Conservation (phyloP, 2,797 vertebrate species). For the Tympanoctomys barrerae region DNA sequence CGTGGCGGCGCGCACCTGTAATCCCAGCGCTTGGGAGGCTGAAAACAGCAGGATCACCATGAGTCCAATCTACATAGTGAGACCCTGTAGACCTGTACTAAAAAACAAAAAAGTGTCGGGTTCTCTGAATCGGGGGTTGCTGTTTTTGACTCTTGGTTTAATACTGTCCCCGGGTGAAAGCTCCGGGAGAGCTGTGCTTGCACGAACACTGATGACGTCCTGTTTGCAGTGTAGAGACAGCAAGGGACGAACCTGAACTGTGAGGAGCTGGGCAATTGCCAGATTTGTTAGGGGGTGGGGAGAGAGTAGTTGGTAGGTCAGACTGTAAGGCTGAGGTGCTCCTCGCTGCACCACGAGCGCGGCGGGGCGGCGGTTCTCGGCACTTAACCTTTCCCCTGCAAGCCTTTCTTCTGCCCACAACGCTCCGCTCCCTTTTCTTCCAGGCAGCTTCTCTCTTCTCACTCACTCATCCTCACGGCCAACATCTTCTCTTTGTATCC, state of each 20-base stretch:
- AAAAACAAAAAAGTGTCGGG: neutral
- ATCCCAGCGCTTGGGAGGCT: too few relatives aligned
- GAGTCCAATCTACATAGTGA: too few relatives aligned
- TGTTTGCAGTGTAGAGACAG: constrained; percentile 37
- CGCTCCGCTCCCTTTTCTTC: neutral
- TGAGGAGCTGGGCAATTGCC: constrained; percentile 31
- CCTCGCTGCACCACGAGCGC: neutral
- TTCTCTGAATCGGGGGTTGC: neutral
- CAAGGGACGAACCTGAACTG: constrained; percentile 36
- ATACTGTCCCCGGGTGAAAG: constrained; percentile 5
- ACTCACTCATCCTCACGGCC: neutral
- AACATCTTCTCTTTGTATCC: neutral
- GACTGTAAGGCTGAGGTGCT: neutral
- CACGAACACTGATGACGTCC: neutral
- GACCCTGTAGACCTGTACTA: too few relatives aligned
- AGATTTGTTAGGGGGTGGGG: neutral
- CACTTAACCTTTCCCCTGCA: neutral
- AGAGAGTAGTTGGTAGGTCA: neutral
- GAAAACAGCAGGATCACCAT: too few relatives aligned
- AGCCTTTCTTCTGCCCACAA: neutral
- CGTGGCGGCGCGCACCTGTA: too few relatives aligned
- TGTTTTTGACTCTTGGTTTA: constrained; percentile 39
- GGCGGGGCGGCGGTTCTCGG: neutral
- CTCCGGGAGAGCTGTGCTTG: neutral
- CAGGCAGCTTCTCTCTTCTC: constrained; percentile 8